Percentiles rank a stretch among this genome's conserved stretches.
Conservation (phyloP, 2,113 vertebrate species). For the Melanerpes aurifrons region DNA sequence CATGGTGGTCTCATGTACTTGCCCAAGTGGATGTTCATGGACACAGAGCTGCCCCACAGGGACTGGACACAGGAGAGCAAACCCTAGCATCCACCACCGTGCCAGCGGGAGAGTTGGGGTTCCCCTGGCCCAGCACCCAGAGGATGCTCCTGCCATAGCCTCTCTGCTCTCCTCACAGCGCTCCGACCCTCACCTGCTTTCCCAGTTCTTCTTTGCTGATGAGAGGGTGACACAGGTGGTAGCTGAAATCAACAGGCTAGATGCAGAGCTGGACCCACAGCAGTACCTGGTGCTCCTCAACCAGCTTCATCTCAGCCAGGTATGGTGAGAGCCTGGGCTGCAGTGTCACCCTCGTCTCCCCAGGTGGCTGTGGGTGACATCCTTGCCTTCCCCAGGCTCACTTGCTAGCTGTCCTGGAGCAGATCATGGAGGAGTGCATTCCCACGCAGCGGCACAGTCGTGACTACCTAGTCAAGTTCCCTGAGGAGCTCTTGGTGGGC, state of each 20-base stretch:
- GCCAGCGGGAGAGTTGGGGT: not conserved
- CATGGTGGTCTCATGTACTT: not conserved
- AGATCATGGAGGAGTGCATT: constrained; percentile 77
- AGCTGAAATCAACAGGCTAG: constrained; percentile 71
- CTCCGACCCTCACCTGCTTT: constrained; percentile 75
- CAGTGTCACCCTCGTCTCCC: fast-evolving
- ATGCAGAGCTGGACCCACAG: constrained; percentile 73
- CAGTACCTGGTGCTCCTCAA: constrained; percentile 77
- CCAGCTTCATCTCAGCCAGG: constrained; percentile 78
- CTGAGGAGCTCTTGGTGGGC: constrained; percentile 74
- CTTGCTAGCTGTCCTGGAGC: constrained; percentile 72
- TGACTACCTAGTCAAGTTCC: constrained; percentile 79
- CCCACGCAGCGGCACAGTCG: constrained; percentile 69
- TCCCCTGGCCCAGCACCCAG: not conserved
- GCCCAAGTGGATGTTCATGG: not conserved
- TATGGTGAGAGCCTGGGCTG: not conserved
- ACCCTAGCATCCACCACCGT: too few relatives aligned
- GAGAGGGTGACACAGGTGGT: constrained; percentile 72
- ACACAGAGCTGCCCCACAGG: not conserved
- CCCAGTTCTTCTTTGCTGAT: constrained; percentile 78
- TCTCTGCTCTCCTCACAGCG: constrained; percentile 42
- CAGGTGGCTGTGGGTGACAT: not conserved
- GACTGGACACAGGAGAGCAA: fast-evolving
- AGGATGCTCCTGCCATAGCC: fast-evolving
- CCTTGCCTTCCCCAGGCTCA: constrained; percentile 62